These are phyloP conservation scores for Murina feae DNA, from an alignment of 2,113 vertebrate genomes.

Conservation along the genomic window DNA sequence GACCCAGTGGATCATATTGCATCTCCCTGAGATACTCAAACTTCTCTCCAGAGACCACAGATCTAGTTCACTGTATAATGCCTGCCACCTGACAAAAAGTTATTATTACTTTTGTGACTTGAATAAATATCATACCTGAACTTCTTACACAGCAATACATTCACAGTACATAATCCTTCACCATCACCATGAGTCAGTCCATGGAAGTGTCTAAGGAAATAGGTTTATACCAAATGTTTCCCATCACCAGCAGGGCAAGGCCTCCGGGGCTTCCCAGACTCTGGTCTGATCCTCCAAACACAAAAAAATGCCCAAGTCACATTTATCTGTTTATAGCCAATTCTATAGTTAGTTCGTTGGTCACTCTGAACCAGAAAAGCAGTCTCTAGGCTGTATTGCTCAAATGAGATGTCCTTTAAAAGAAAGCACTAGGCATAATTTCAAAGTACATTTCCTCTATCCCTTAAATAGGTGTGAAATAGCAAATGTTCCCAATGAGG, in stretches of 20 bases:
- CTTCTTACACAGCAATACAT: background rate
- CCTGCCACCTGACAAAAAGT: background rate
- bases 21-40: background rate
- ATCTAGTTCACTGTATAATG: background rate
- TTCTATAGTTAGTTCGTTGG: background rate
- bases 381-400: background rate
- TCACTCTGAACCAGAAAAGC: background rate
- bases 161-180: background rate
- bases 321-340: background rate
- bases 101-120: background rate
- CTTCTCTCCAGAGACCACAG: background rate
- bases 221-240: background rate
- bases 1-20: background rate
- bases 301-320: background rate
- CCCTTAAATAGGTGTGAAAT: background rate
- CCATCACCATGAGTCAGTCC: background rate
- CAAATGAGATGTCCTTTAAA: background rate
- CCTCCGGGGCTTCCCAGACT: background rate
- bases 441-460: background rate
- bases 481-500: conserved; percentile 9
- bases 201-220: background rate
- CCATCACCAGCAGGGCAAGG: background rate
- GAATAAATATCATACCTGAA: conserved; percentile 3
- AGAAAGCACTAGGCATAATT: background rate
- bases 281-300: background rate